Evolutionary conservation across 2,113 vertebrate genomes (phyloP).

Genomic region (Picathartes gymnocephalus): DNA sequence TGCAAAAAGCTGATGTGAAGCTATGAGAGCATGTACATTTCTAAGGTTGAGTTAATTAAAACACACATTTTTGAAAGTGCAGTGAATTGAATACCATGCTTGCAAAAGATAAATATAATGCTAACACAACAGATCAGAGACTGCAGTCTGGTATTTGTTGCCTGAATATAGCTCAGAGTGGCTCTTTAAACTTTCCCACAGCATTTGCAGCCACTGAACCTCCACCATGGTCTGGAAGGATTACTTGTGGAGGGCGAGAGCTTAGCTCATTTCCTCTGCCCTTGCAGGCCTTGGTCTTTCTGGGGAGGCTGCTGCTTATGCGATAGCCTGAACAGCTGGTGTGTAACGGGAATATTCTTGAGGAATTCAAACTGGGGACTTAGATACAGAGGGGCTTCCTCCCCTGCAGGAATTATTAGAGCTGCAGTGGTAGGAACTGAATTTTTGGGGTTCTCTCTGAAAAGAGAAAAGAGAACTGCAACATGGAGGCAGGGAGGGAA

Average conservation of each 20-base stretch:
- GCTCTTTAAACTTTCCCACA: background rate
- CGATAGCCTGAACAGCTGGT: slow-evolving; percentile 2
- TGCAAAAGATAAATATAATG: background rate
- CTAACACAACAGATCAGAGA: background rate
- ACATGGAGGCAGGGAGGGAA: background rate
- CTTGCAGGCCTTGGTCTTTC: background rate
- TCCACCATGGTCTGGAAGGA: background rate
- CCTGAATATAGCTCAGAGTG: background rate
- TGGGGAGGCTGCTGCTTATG: background rate
- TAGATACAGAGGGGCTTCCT: background rate
- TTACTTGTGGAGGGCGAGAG: background rate
- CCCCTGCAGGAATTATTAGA: background rate
- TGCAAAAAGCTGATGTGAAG: slow-evolving; percentile 25
- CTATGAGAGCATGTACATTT: slow-evolving; percentile 23
- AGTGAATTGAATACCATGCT: slow-evolving; percentile 5
- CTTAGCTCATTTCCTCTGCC: background rate
- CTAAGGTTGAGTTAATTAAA: slow-evolving; percentile 31
- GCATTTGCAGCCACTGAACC: rapidly evolving
- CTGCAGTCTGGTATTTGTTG: background rate
- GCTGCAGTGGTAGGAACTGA: background rate
- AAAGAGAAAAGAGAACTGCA: background rate
- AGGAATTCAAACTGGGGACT: background rate
- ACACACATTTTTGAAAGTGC: slow-evolving; percentile 11
- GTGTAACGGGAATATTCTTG: background rate
- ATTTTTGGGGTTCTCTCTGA: background rate